These are phyloP conservation scores for Zenarchopterus dispar DNA, from an alignment of 2,797 vertebrate species.

Conservation along the genomic window DNA sequence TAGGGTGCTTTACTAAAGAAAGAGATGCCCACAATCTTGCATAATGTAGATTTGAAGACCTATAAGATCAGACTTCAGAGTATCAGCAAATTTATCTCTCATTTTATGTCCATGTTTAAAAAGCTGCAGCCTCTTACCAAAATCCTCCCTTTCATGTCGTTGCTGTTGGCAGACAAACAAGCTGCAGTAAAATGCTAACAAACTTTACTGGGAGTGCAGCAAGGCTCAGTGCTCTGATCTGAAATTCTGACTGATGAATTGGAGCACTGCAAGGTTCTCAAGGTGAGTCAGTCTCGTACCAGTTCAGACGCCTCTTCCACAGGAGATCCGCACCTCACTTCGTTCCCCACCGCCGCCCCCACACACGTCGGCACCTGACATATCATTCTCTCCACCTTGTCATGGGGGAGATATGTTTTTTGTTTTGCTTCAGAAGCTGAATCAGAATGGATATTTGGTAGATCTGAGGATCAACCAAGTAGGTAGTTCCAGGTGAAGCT, in stretches of 20 bases:
- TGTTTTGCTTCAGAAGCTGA: slow-evolving; percentile 30
- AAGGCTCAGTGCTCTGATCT: slow-evolving; percentile 67
- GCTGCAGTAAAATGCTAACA: slow-evolving; percentile 75
- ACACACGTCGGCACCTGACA: slow-evolving; percentile 44
- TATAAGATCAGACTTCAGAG: slow-evolving; percentile 57
- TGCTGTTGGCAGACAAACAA: slow-evolving; percentile 64
- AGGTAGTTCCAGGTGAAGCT: slow-evolving; percentile 11
- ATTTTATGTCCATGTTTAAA: slow-evolving; percentile 64
- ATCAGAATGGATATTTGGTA: slow-evolving; percentile 49
- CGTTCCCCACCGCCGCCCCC: slow-evolving; percentile 64
- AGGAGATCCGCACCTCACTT: slow-evolving; percentile 51
- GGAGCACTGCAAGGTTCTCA: slow-evolving; percentile 61
- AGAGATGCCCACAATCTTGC: slow-evolving; percentile 47
- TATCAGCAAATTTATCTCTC: slow-evolving; percentile 63
- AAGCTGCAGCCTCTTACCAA: slow-evolving; percentile 49
- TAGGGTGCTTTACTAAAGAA: slow-evolving; percentile 38
- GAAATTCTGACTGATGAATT: slow-evolving; percentile 78
- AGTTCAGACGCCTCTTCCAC: slow-evolving; percentile 57
- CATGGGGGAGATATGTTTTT: slow-evolving; percentile 29
- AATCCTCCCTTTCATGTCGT: slow-evolving; percentile 67
- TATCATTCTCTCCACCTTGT: slow-evolving; percentile 53
- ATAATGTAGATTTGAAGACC: slow-evolving; percentile 65
- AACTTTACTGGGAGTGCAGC: slow-evolving; percentile 65
- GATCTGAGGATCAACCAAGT: slow-evolving; percentile 48
- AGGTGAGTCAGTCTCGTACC: slow-evolving; percentile 71